phyloP scores from a whole-genome alignment of 2,797 vertebrate genomes.

The Remorina albescens region DNA sequence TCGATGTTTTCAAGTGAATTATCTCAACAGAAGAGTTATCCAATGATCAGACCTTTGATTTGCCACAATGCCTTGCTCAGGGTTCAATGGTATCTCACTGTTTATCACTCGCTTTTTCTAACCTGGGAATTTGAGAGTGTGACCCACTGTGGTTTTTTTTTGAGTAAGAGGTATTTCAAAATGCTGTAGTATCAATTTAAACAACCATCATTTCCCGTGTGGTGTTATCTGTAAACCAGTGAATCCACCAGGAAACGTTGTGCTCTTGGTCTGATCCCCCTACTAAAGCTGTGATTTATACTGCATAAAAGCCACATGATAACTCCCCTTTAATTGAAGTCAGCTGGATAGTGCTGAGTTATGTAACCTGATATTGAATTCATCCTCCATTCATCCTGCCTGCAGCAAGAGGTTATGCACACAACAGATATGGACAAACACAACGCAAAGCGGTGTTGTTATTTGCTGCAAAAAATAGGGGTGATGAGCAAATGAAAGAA shows the following conservation, averaged over 20 bases:
- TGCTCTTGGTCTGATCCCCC: conserved; percentile 25
- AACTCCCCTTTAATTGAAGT: conserved; percentile 60
- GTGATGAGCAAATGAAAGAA: neutral
- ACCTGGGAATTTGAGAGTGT: neutral
- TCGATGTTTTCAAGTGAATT: neutral
- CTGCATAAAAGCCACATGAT: conserved; percentile 43
- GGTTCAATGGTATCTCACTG: neutral
- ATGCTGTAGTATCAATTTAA: conserved; percentile 1
- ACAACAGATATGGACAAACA: neutral
- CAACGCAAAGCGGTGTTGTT: neutral
- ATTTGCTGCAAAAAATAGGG: neutral
- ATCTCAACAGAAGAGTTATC: neutral
- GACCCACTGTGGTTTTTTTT: neutral
- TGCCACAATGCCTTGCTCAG: neutral
- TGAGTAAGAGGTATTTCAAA: neutral
- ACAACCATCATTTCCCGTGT: conserved; percentile 5
- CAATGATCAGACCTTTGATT: neutral
- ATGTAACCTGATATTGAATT: conserved; percentile 64
- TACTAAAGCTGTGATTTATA: conserved; percentile 48
- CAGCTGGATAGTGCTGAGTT: conserved; percentile 60
- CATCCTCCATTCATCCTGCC: conserved; percentile 43
- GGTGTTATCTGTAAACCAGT: conserved; percentile 10
- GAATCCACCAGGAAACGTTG: conserved; percentile 17
- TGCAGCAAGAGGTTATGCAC: conserved; percentile 19
- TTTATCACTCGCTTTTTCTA: neutral